Conservation (phyloP, 2,113 vertebrate genomes). For the Anarrhichthys ocellatus region DNA sequence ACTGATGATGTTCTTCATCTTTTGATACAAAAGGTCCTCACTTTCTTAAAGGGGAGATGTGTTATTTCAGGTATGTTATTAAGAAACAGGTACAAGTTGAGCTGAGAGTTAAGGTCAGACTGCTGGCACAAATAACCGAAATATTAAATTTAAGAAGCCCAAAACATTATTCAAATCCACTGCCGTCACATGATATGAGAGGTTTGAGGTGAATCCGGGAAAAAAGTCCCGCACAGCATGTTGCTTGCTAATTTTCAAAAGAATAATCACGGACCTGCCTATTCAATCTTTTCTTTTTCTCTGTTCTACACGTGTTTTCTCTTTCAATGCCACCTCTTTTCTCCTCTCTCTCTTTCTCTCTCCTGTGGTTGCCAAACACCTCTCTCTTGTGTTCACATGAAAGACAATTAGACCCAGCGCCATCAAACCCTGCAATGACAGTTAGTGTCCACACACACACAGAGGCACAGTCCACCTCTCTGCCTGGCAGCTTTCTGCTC, state of each 20-base stretch:
- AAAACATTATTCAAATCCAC: not conserved
- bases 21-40: too few species aligned
- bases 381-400: conserved; percentile 91
- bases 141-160: not conserved
- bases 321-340: conserved; percentile 79
- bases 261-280: not conserved
- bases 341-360: conserved; percentile 78
- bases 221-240: not conserved
- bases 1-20: too few species aligned
- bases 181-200: not conserved
- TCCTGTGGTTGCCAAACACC: conserved; percentile 68
- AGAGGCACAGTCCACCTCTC: not conserved
- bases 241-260: too few species aligned
- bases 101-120: conserved; percentile 2
- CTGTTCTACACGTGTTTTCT: conserved; percentile 63
- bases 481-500: too few species aligned
- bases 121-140: not conserved
- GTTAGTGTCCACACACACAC: conserved; percentile 66
- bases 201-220: not conserved
- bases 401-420: conserved; percentile 94
- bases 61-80: not conserved
- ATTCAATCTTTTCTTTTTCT: conserved; percentile 79
- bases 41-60: not conserved
- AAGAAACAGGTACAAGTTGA: not conserved
- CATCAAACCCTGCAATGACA: conserved; percentile 93